These are phyloP conservation scores for Progne subis DNA, from an alignment of 2,113 vertebrate genomes.

Conservation along the genomic window DNA sequence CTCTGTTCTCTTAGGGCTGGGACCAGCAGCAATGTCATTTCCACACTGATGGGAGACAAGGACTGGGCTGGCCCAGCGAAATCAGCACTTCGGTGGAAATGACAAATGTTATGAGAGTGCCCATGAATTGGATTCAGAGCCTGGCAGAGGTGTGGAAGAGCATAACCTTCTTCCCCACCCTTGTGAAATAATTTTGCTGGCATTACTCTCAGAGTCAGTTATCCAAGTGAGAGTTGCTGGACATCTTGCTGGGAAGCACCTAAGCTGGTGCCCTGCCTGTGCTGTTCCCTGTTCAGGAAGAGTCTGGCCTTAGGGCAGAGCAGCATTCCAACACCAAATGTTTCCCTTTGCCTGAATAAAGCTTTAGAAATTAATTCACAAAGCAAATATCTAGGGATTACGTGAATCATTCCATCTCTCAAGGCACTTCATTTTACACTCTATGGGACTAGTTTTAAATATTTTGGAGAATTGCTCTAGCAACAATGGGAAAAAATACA, in stretches of 20 bases:
- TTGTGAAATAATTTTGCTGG: background rate
- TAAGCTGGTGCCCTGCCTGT: background rate
- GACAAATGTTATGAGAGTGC: accelerated
- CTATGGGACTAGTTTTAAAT: background rate
- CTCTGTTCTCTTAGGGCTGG: accelerated
- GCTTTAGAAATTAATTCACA: background rate
- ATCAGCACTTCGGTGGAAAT: background rate
- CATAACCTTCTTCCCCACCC: background rate
- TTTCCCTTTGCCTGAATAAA: background rate
- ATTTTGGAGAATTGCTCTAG: background rate
- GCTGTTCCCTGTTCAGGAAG: background rate
- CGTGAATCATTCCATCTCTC: background rate
- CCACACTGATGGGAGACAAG: background rate
- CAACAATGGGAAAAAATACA: background rate
- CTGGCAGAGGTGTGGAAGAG: background rate
- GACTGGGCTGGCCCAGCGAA: background rate
- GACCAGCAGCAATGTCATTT: background rate
- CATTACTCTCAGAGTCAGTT: background rate
- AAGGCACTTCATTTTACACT: background rate
- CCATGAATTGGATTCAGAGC: background rate
- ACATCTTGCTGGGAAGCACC: background rate
- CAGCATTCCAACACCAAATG: background rate
- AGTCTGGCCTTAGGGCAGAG: background rate
- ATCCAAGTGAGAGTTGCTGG: accelerated
- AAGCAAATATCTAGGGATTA: background rate